These are phyloP conservation scores for Drosophila multiciliata DNA, from an alignment of 2,888 invertebrate species.

Conservation along the genomic window DNA sequence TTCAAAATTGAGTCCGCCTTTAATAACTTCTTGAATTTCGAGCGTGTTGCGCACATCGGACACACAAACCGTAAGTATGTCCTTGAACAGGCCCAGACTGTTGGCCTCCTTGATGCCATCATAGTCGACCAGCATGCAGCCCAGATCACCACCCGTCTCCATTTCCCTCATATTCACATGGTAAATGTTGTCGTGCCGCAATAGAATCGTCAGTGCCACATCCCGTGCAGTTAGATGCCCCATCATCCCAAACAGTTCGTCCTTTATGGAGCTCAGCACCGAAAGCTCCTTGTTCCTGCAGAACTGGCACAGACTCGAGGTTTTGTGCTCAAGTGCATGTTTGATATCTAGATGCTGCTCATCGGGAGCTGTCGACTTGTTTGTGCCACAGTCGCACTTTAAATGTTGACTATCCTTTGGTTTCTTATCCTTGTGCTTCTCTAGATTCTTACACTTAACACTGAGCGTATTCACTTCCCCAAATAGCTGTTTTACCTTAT, in stretches of 20 bases:
- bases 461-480: slow-evolving; percentile 7
- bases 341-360: not conserved
- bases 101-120: slow-evolving; percentile 59
- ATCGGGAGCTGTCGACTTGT: not conserved
- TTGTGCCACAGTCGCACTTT: too few relatives aligned
- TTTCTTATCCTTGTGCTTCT: not conserved
- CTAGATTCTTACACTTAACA: slow-evolving; percentile 12
- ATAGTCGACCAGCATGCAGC: slow-evolving; percentile 70
- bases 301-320: slow-evolving; percentile 59
- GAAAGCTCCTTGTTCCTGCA: slow-evolving; percentile 44
- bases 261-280: slow-evolving; percentile 31
- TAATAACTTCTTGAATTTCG: not conserved
- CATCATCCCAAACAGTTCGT: slow-evolving; percentile 41
- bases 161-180: slow-evolving; percentile 69
- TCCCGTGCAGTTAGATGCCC: slow-evolving; percentile 21
- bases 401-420: not conserved
- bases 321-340: not conserved
- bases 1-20: slow-evolving; percentile 63
- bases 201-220: slow-evolving; percentile 61
- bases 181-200: slow-evolving; percentile 70
- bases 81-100: slow-evolving; percentile 39
- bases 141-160: slow-evolving; percentile 42
- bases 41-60: slow-evolving; percentile 53
- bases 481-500: slow-evolving; percentile 22
- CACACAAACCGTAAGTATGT: slow-evolving; percentile 65